These are phyloP conservation scores for Bombus cullumanus DNA, from an alignment of 1,140 invertebrate species.

Conservation along the genomic window DNA sequence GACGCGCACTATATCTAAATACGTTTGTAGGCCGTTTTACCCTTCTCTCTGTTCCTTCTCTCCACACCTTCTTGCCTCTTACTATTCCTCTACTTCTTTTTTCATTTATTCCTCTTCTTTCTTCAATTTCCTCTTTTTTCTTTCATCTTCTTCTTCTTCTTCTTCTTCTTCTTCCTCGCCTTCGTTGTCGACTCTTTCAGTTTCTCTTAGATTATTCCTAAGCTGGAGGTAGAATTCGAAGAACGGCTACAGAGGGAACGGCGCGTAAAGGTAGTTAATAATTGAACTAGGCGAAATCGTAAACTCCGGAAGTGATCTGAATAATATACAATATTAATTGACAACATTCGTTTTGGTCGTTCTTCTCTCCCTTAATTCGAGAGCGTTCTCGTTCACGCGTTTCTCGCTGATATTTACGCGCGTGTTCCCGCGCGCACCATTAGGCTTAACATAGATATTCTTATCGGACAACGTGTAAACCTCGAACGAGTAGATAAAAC, in stretches of 20 bases:
- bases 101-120: background rate
- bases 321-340: conserved; percentile 73
- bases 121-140: background rate
- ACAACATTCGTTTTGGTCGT: conserved; percentile 78
- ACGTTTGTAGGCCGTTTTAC: conserved; percentile 61
- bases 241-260: conserved; percentile 54
- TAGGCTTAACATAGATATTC: background rate
- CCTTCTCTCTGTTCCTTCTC: background rate
- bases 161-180: background rate
- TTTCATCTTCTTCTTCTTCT: background rate
- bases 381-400: background rate
- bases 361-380: conserved; percentile 7
- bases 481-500: conserved; percentile 37
- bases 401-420: background rate
- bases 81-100: background rate
- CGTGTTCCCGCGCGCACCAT: background rate
- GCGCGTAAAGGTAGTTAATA: conserved; percentile 59
- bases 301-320: conserved; percentile 20
- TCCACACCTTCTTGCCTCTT: background rate
- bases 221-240: conserved; percentile 61
- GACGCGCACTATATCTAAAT: conserved; percentile 30
- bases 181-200: conserved; percentile 57
- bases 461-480: conserved; percentile 20
- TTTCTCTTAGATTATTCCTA: conserved; percentile 9
- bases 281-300: conserved; percentile 66